Evolutionary conservation across 2,113 vertebrate genomes (phyloP).

Genomic region (Motacilla alba): DNA sequence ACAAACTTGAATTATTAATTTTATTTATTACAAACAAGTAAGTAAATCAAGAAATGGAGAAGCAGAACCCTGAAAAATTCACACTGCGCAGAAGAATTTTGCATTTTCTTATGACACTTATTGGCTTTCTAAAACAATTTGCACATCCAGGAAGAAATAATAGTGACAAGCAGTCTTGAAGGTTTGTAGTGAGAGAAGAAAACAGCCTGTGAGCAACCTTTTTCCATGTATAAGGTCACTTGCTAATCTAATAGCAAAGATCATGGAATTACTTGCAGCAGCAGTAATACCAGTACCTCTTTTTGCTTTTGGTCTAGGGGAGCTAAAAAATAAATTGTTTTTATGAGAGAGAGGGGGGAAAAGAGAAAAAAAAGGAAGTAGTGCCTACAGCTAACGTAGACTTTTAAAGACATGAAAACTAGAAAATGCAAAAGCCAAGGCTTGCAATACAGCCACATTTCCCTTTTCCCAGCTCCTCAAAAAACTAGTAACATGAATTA

Average conservation of each 20-base stretch:
- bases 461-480: not conserved
- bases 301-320: not conserved
- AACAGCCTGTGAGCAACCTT: not conserved
- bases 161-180: not conserved
- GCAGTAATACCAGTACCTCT: not conserved
- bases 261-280: not conserved
- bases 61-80: not conserved
- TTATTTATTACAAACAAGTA: not conserved
- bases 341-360: not conserved
- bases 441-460: not conserved
- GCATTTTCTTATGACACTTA: not conserved
- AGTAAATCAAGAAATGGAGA: not conserved
- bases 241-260: conserved; percentile 27
- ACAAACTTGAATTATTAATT: not conserved
- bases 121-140: not conserved
- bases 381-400: not conserved
- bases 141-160: not conserved
- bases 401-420: not conserved
- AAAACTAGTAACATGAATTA: not conserved
- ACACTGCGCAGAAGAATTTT: not conserved
- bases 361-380: not conserved
- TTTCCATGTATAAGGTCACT: not conserved
- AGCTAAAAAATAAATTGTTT: not conserved
- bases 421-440: not conserved
- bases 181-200: not conserved